These are phyloP conservation scores for Tragulus kanchil DNA, from an alignment of 2,113 vertebrate species.

Conservation along the genomic window DNA sequence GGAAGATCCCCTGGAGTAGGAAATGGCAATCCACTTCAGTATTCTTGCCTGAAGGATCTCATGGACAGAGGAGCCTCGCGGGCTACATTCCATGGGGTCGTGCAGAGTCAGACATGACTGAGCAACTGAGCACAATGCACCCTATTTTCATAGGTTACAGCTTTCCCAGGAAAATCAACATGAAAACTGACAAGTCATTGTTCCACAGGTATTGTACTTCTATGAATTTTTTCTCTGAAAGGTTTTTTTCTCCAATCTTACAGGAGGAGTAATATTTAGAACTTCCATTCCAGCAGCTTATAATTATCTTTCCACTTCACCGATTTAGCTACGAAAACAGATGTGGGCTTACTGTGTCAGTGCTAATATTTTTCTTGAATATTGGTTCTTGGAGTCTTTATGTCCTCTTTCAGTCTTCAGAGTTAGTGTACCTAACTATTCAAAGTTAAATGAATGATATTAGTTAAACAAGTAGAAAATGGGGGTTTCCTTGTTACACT, in stretches of 20 bases:
- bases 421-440: background rate
- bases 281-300: conserved; percentile 24
- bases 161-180: conserved; percentile 33
- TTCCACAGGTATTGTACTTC: background rate
- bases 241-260: conserved; percentile 28
- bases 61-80: no score
- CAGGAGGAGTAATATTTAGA: conserved; percentile 43
- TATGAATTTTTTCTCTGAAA: conserved; percentile 1
- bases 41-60: no score
- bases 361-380: conserved; percentile 23
- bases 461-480: background rate
- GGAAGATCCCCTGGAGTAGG: no score
- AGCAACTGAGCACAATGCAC: no score
- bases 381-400: conserved; percentile 21
- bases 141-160: background rate
- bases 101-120: no score
- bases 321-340: conserved; percentile 51
- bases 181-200: conserved; percentile 2
- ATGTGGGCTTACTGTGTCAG: background rate
- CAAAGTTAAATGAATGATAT: conserved; percentile 21
- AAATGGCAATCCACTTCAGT: no score
- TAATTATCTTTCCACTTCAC: conserved; percentile 69
- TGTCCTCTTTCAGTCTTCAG: background rate
- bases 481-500: background rate
- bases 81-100: no score